Conservation (phyloP, 2,113 vertebrate genomes). For the Nothoprocta perdicaria region DNA sequence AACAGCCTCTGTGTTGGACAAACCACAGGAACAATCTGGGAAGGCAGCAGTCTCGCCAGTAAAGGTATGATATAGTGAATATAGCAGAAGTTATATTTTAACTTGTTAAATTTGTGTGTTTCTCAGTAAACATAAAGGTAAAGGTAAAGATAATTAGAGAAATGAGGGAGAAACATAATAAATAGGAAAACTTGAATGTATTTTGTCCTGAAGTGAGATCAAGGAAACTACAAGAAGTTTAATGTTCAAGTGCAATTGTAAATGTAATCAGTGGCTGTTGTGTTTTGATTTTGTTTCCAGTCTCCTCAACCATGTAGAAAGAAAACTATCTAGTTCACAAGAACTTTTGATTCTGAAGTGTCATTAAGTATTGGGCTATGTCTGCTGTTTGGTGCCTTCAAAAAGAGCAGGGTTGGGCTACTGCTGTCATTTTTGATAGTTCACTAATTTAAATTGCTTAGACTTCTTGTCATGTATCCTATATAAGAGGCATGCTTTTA, state of each 20-base stretch:
- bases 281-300: background rate
- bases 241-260: accelerated
- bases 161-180: background rate
- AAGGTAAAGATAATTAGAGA: background rate
- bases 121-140: too few species aligned
- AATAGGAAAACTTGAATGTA: background rate
- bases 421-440: background rate
- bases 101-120: background rate
- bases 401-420: background rate
- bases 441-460: background rate
- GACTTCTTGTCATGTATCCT: background rate
- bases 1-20: slow-evolving; percentile 48
- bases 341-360: background rate
- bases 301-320: background rate
- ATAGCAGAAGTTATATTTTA: background rate
- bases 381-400: background rate
- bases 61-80: slow-evolving; percentile 70
- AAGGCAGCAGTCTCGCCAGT: slow-evolving; percentile 52
- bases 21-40: slow-evolving; percentile 24
- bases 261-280: background rate
- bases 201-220: background rate
- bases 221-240: background rate
- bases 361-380: background rate
- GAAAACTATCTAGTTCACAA: background rate
- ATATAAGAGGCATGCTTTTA: background rate